Conservation (phyloP, 2,888 invertebrate genomes). For the Nipponacmea schrenckii region DNA sequence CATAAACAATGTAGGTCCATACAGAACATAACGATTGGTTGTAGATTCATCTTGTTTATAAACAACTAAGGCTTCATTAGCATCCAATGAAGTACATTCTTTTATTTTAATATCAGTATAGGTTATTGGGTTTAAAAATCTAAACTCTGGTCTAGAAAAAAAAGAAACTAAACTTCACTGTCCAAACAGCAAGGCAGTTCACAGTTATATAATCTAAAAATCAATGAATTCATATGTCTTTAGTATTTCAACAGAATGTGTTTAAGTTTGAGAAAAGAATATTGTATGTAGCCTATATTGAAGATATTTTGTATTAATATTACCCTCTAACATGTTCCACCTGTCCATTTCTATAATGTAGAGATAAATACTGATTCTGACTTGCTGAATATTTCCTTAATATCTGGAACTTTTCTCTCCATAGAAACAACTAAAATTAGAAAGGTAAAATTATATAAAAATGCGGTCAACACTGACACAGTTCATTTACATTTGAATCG, state of each 20-base stretch:
- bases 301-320: too few relatives aligned
- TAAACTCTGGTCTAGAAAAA: conserved; percentile 52
- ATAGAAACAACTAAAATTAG: conserved; percentile 56
- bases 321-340: conserved; percentile 60
- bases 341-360: conserved; percentile 55
- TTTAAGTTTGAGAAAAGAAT: not conserved
- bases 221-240: not conserved
- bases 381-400: conserved; percentile 50
- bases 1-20: conserved; percentile 62
- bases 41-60: conserved; percentile 47
- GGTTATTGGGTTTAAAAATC: conserved; percentile 50
- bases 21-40: conserved; percentile 53
- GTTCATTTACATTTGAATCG: too few relatives aligned
- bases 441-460: not conserved
- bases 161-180: not conserved
- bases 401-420: conserved; percentile 47
- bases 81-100: conserved; percentile 55
- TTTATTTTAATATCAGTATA: conserved; percentile 47
- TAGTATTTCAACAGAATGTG: not conserved
- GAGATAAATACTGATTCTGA: conserved; percentile 58
- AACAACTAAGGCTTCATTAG: conserved; percentile 61
- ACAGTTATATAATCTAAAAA: not conserved
- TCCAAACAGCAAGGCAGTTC: too few relatives aligned
- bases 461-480: too few relatives aligned
- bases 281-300: too few relatives aligned